Evolutionary conservation across 1,140 invertebrate species (phyloP).

Genomic region (Lethocerus indicus): DNA sequence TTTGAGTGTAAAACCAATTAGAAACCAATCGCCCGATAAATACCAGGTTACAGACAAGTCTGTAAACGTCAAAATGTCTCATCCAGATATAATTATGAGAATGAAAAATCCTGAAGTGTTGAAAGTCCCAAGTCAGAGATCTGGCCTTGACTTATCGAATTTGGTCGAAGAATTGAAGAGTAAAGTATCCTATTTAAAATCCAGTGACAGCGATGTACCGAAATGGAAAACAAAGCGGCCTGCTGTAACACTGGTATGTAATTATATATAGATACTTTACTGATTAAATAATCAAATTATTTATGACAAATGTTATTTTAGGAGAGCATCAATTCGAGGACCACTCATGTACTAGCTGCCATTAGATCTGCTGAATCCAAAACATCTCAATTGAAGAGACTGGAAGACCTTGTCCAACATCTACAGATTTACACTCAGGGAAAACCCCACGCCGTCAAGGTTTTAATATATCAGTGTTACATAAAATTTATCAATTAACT

Average conservation of each 20-base stretch:
- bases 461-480: background rate
- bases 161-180: background rate
- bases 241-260: background rate
- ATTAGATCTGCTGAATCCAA: conserved; percentile 37
- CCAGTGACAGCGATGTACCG: background rate
- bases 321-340: conserved; percentile 35
- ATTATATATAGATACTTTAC: background rate
- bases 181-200: background rate
- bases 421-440: conserved; percentile 48
- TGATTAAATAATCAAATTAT: background rate
- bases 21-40: no score
- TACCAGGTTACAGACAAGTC: no score
- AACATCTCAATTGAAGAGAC: conserved; percentile 32
- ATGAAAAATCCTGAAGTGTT: no score
- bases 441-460: conserved; percentile 8
- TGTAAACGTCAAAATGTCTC: no score
- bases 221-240: conserved; percentile 2
- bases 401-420: conserved; percentile 49
- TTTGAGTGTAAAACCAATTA: no score
- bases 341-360: conserved; percentile 43
- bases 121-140: no score
- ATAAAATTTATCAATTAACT: background rate
- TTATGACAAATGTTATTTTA: conserved; percentile 22
- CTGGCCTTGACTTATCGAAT: background rate
- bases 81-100: no score